Conservation (phyloP, 2,797 vertebrate genomes). For the Euphonia xanthogaster region DNA sequence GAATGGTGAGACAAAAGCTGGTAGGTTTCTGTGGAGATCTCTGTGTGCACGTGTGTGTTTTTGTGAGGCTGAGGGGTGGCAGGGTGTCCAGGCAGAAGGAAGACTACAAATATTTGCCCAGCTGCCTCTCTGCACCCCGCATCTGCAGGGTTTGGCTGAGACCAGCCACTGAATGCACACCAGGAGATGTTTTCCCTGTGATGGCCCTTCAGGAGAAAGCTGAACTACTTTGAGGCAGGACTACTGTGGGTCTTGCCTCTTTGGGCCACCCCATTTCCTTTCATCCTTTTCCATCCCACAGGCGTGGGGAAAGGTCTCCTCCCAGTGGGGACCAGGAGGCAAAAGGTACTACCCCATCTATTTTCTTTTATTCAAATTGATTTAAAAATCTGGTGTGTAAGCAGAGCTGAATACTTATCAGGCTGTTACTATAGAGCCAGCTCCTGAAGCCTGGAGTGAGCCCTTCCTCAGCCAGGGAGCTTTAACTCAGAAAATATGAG, state of each 20-base stretch:
- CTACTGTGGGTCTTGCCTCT: neutral
- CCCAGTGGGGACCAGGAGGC: neutral
- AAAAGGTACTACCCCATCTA: neutral
- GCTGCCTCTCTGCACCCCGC: neutral
- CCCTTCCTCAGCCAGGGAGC: neutral
- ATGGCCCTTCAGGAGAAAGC: neutral
- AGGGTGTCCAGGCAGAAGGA: neutral
- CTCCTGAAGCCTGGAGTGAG: neutral
- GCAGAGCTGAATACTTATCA: neutral
- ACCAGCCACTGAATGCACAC: fast-evolving
- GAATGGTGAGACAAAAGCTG: neutral
- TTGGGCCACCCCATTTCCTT: neutral
- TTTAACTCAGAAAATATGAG: neutral
- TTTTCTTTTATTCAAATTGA: neutral
- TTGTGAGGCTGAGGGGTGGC: neutral
- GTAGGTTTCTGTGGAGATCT: neutral
- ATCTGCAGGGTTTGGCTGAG: neutral
- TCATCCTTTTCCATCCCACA: neutral
- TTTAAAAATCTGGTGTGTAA: neutral
- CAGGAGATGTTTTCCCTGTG: neutral
- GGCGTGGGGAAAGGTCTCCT: neutral
- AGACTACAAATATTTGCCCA: neutral
- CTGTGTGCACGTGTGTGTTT: fast-evolving
- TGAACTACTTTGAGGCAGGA: fast-evolving
- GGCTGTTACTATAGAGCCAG: neutral